Conservation (phyloP, 2,888 invertebrate species). For the Trilocha varians region DNA sequence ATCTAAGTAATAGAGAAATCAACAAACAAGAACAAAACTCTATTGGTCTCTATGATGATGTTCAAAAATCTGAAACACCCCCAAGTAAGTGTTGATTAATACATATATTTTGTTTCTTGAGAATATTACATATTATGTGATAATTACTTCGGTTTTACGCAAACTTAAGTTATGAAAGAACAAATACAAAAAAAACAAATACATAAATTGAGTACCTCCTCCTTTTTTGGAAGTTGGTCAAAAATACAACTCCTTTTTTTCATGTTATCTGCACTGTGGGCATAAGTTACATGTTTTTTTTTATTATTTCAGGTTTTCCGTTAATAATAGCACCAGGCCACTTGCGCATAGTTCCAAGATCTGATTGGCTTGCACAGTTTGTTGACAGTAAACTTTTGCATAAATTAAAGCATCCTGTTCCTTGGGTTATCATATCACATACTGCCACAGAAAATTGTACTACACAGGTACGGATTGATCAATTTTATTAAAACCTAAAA, state of each 20-base stretch:
- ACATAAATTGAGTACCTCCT: no score
- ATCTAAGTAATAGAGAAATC: conserved; percentile 21
- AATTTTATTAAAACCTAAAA: no score
- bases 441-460: conserved; percentile 76
- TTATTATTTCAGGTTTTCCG: conserved; percentile 37
- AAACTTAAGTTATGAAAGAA: no score
- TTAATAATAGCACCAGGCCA: conserved; percentile 50
- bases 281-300: background rate
- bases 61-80: no score
- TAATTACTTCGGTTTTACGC: no score
- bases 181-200: no score
- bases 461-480: conserved; percentile 48
- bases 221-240: no score
- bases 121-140: no score
- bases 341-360: conserved; percentile 69
- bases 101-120: no score
- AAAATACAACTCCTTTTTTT: no score
- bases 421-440: conserved; percentile 76
- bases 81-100: no score
- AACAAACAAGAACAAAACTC: conserved; percentile 17
- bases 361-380: conserved; percentile 80
- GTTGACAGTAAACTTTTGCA: conserved; percentile 44
- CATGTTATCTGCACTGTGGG: no score
- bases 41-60: background rate
- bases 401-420: conserved; percentile 44